phyloP scores from a whole-genome alignment of 2,888 invertebrate genomes.

The Xanthorhoe designata region DNA sequence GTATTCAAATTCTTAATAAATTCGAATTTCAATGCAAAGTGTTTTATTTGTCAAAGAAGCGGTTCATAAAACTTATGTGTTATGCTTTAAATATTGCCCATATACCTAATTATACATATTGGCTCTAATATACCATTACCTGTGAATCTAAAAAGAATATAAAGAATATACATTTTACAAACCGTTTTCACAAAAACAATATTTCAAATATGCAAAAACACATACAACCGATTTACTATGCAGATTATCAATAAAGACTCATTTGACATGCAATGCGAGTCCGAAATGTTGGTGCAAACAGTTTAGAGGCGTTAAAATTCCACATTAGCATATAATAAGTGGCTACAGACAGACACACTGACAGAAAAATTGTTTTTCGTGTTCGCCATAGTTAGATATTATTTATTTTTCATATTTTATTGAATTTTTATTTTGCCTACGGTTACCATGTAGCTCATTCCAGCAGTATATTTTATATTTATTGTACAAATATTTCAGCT shows the following conservation, averaged over 20 bases:
- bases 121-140: too few relatives aligned
- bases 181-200: slow-evolving; percentile 10
- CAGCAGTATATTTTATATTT: not conserved
- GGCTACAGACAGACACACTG: slow-evolving; percentile 40
- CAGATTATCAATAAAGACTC: slow-evolving; percentile 42
- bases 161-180: too few relatives aligned
- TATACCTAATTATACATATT: too few relatives aligned
- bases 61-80: too few relatives aligned
- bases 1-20: slow-evolving; percentile 2
- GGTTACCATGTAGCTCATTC: not conserved
- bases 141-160: too few relatives aligned
- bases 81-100: too few relatives aligned
- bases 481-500: too few relatives aligned
- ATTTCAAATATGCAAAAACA: slow-evolving; percentile 19
- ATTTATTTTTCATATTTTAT: slow-evolving; percentile 15
- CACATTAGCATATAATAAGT: slow-evolving; percentile 47
- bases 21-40: not conserved
- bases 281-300: slow-evolving; percentile 28
- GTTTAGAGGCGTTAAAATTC: slow-evolving; percentile 43
- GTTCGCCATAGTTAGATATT: slow-evolving; percentile 7
- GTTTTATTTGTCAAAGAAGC: not conserved
- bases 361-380: slow-evolving; percentile 43
- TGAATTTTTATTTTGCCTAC: too few relatives aligned
- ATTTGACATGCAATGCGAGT: slow-evolving; percentile 38
- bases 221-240: slow-evolving; percentile 34